Evolutionary conservation across 2,888 invertebrate species (phyloP).

Genomic region (Heliconius aoede): DNA sequence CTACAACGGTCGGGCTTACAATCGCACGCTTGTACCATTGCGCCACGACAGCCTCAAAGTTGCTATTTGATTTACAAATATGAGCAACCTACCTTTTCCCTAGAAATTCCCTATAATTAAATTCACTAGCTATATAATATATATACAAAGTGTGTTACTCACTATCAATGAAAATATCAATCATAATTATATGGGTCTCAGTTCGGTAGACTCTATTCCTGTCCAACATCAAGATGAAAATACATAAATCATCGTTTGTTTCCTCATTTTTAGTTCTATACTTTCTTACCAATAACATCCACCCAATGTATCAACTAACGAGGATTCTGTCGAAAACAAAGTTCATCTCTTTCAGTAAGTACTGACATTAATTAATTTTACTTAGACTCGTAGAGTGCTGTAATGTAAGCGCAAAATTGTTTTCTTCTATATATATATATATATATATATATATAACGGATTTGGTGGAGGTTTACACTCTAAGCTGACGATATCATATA

Average conservation of each 20-base stretch:
- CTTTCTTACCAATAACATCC: constrained; percentile 30
- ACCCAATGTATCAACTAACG: constrained; percentile 56
- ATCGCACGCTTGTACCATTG: too few relatives aligned
- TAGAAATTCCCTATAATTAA: too few relatives aligned
- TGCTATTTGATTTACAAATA: too few relatives aligned
- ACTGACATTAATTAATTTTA: constrained; percentile 29
- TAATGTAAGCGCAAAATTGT: constrained; percentile 7
- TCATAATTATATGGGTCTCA: background rate
- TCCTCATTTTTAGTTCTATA: constrained; percentile 34
- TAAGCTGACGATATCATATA: too few relatives aligned
- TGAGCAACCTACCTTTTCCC: too few relatives aligned
- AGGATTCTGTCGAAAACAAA: constrained; percentile 57
- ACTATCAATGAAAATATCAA: background rate
- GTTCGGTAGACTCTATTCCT: background rate
- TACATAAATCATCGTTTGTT: constrained; percentile 12
- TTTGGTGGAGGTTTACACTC: too few relatives aligned
- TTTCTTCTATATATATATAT: background rate
- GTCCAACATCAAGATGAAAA: background rate
- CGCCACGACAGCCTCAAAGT: too few relatives aligned
- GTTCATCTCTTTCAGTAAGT: constrained; percentile 61
- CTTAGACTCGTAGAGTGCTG: constrained; percentile 15
- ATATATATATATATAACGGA: too few relatives aligned
- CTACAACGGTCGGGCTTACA: background rate
- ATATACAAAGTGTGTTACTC: background rate
- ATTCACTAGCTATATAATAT: too few relatives aligned